A percentile compares a stretch with the other conserved stretches of the same genome.
Evolutionary conservation across 1,140 invertebrate genomes (phyloP).

Genomic region (Drosophila pandora): DNA sequence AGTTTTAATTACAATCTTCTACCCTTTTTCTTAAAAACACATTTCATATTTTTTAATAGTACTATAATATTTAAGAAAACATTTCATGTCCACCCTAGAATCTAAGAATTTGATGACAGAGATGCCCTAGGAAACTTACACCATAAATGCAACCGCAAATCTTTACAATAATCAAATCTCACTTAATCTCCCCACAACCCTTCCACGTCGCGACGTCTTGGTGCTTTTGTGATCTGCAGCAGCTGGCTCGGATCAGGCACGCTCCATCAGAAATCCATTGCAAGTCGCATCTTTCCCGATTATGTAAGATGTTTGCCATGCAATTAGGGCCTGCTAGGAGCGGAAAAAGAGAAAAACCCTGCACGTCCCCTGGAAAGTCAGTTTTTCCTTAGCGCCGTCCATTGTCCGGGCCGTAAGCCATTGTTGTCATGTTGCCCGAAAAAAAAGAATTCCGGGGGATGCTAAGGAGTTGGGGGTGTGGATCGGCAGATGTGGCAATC

Average conservation of each 20-base stretch:
- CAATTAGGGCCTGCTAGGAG: slow-evolving; percentile 61
- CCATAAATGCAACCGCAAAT: slow-evolving; percentile 60
- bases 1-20: not conserved
- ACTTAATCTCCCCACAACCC: slow-evolving; percentile 67
- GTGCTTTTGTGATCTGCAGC: slow-evolving; percentile 22
- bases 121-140: not conserved
- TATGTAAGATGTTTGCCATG: slow-evolving; percentile 68
- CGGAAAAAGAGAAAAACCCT: slow-evolving; percentile 32
- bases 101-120: not conserved
- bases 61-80: not conserved
- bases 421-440: slow-evolving; percentile 50
- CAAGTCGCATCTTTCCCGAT: slow-evolving; percentile 48
- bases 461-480: slow-evolving; percentile 6
- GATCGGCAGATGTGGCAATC: slow-evolving; percentile 33
- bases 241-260: slow-evolving; percentile 74
- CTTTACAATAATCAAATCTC: slow-evolving; percentile 54
- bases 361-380: slow-evolving; percentile 69
- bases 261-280: slow-evolving; percentile 66
- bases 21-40: not conserved
- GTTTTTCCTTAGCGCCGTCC: slow-evolving; percentile 65
- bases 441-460: slow-evolving; percentile 26
- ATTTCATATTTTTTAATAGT: not conserved
- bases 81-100: not conserved
- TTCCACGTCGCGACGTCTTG: slow-evolving; percentile 36
- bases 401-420: slow-evolving; percentile 44